These are phyloP conservation scores for Chloroceryle inda DNA, from an alignment of 2,797 vertebrate genomes.

Conservation along the genomic window DNA sequence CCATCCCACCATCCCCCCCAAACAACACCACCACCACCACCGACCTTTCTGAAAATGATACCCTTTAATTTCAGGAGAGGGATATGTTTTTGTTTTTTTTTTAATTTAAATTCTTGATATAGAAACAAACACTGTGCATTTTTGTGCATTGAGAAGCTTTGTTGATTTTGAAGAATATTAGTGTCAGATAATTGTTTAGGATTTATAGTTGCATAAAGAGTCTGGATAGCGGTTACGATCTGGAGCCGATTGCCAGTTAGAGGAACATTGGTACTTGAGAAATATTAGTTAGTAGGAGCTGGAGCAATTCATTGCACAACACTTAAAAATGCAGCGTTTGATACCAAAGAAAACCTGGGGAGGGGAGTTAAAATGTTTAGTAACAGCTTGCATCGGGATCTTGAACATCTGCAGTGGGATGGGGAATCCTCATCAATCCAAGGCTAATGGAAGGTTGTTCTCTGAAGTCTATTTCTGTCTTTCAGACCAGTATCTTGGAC, in stretches of 20 bases:
- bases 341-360: neutral
- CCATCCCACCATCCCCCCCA: neutral
- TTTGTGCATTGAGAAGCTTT: neutral
- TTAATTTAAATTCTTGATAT: neutral
- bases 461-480: neutral
- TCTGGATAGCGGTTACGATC: neutral
- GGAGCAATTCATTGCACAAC: rapidly evolving
- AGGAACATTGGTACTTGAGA: neutral
- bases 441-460: neutral
- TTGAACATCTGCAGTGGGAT: neutral
- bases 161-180: neutral
- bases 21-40: too few relatives aligned
- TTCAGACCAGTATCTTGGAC: neutral
- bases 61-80: neutral
- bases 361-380: neutral
- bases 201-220: neutral
- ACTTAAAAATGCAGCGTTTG: neutral
- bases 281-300: neutral
- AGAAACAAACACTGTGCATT: neutral
- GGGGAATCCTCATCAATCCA: neutral
- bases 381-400: neutral
- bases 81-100: neutral
- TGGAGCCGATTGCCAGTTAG: neutral
- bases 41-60: neutral
- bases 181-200: neutral